Conservation (phyloP, 2,888 invertebrate genomes). For the Philereme vetulata region DNA sequence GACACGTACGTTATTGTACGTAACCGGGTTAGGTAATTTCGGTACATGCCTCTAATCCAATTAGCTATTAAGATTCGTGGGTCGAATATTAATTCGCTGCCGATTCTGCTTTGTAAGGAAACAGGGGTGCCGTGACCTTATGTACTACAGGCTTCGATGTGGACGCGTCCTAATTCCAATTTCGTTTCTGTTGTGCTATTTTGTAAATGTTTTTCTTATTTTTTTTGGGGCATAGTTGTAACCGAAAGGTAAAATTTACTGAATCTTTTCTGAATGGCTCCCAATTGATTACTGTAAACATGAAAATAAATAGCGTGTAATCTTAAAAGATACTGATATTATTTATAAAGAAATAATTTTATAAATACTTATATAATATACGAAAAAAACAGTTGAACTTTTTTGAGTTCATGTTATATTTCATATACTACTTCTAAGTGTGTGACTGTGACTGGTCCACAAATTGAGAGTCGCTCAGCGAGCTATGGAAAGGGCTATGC, state of each 20-base stretch:
- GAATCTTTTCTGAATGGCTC: no score
- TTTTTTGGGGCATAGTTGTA: neutral
- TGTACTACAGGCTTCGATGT: constrained; percentile 44
- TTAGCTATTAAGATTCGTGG: constrained; percentile 83
- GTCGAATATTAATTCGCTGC: constrained; percentile 78
- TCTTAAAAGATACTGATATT: no score
- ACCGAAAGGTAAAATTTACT: neutral
- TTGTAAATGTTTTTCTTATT: constrained; percentile 13
- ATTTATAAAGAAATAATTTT: no score
- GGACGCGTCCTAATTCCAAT: constrained; percentile 31
- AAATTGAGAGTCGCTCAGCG: no score
- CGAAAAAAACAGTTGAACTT: no score
- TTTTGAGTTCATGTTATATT: no score
- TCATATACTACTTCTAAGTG: no score
- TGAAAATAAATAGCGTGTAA: no score
- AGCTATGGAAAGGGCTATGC: no score
- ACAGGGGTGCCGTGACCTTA: constrained; percentile 61
- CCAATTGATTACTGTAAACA: no score
- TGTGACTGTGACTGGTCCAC: no score
- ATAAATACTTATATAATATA: no score
- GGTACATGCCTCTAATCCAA: constrained; percentile 82
- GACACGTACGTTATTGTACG: constrained; percentile 75
- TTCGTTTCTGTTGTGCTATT: constrained; percentile 31
- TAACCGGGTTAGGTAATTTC: constrained; percentile 80
- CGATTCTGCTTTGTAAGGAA: constrained; percentile 70